These are phyloP conservation scores for Porphyrio hochstetteri DNA, from an alignment of 2,113 vertebrate species.

Conservation along the genomic window DNA sequence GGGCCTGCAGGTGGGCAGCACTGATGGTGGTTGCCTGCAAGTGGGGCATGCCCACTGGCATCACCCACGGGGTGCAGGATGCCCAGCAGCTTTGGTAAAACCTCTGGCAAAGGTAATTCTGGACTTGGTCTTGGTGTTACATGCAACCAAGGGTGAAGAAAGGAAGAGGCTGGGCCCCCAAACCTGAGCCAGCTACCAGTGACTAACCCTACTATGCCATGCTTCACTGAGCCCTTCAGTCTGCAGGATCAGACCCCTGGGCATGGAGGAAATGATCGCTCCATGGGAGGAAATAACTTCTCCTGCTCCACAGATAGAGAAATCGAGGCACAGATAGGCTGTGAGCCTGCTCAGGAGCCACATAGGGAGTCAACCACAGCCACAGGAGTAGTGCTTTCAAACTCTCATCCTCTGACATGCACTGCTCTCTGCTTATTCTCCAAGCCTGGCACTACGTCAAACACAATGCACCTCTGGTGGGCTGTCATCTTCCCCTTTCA, in stretches of 20 bases:
- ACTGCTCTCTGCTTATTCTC: neutral
- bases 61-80: neutral
- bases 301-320: neutral
- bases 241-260: neutral
- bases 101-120: accelerated
- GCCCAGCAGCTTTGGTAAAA: neutral
- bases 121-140: accelerated
- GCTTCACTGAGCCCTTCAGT: neutral
- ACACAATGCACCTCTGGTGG: neutral
- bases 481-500: neutral
- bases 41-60: neutral
- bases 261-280: neutral
- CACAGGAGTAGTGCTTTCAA: neutral
- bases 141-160: accelerated
- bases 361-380: neutral
- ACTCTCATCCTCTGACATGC: neutral
- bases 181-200: neutral
- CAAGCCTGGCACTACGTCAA: neutral
- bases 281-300: neutral
- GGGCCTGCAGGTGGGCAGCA: neutral
- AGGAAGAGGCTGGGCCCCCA: neutral
- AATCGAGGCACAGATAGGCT: accelerated
- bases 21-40: neutral
- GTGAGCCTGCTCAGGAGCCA: neutral
- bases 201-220: neutral